Evolutionary conservation across 2,113 vertebrate species (phyloP), one percentile per base, ranked within the genome.

Genomic region (Macrotus californicus): DNA sequence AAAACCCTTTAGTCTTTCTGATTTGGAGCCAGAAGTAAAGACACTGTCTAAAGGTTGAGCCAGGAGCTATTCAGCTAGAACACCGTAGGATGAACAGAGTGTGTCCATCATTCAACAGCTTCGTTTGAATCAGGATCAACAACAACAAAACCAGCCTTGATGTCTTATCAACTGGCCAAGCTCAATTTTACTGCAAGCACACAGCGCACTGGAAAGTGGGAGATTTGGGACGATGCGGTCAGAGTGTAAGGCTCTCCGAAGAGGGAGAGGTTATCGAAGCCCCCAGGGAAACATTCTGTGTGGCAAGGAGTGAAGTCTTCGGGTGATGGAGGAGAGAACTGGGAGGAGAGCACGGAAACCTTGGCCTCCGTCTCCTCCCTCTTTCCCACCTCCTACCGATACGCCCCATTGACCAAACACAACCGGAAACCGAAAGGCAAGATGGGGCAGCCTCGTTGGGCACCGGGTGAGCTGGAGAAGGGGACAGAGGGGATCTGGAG

Each of bases 111-210:
- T 72, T 64, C 89, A 75, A 76, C 19, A 10, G 34, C 24, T 87
- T 80, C 43, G 70, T 64, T 52, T 89, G 85, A 93, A n/a, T 92
- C 72, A 70, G 81, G 89, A 96, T 59, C 77, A 77, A 67, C 14
- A 72, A 39, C 14, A 11, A 52, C 9, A 59, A 26, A 26, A 61
- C 21, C 59, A 61, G 66, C 26, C 46, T 77, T 34, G n/a, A 41
- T 75, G 70, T 84, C n/a, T 72, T 46, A 29, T 19, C 76, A 13
- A 8, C 16, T 39, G 7, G 48, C 10, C n/a, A n/a, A 89, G 6
- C 19, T 73, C 10, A 59, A 36, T 26, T 69, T 31, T 46, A 43
- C 46, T 10, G 10, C 41, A 80, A 54, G 21, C 18, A 3, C 15
- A 21, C 0, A 36, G 59, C 6, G 31, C 76, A n/a, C 2, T 46